Evolutionary conservation across 2,888 invertebrate species (phyloP), one percentile per base, ranked within the genome.

Genomic region (Perdita meconis): DNA sequence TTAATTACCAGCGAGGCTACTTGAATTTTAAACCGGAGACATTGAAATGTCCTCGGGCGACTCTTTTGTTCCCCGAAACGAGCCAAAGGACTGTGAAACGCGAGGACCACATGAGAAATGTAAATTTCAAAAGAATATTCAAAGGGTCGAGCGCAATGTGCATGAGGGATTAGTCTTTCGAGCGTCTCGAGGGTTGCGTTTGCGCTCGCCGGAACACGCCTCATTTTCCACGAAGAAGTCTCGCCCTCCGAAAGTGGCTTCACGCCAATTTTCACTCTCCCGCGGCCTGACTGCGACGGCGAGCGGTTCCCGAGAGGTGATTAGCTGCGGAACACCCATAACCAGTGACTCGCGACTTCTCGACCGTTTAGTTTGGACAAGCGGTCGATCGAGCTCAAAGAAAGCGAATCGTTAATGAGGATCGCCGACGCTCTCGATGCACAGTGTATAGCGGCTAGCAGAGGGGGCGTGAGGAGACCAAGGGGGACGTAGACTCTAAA

Each of bases 341-440:
- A 80, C 74, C 67, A 72, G 69, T 85, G 81, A 85, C 86, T 86
- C 83, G 83, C 81, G 84, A 87, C 72, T 87, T 81, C 61, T 56
- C 57, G 67, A 51, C 71, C 80, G 81, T 77, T 84, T 82, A 80
- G 76, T 69, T 81, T 73, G 74, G 82, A 78, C 78, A 82, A 84
- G 78, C 81, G 82, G 80, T 63, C 80, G 80, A 80, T 78, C 80
- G 72, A 34, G 75, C 63, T 73, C 81, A 80, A 87, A 83, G 86
- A 83, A 76, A 76, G 82, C 78, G 79, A 86, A 82, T 88, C 87
- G 75, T 83, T 87, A 86, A 87, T 86, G 82, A 82, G 83, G 82
- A 81, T 80, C 81, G 56, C 42, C 50, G 30, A 16, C 60, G 53
- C 65, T 76, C 71, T 57, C 22, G 74, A 74, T 57, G 78, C 68